Conservation (phyloP, 2,797 vertebrate genomes). For the Poecilia wingei region DNA sequence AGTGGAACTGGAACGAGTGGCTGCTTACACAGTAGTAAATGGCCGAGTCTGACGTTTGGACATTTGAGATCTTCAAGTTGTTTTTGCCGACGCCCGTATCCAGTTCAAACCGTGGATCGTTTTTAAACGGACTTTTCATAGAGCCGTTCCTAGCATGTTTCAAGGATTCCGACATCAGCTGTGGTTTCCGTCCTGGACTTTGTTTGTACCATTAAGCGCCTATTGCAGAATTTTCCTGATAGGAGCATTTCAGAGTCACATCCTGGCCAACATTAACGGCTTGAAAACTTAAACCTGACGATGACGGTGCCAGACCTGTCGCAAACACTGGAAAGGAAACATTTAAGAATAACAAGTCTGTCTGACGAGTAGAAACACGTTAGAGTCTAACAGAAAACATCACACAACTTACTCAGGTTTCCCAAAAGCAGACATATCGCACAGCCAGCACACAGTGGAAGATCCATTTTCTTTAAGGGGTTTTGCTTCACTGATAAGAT, state of each 20-base stretch:
- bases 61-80: slow-evolving; percentile 2
- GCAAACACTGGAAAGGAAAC: not conserved
- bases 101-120: not conserved
- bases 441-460: not conserved
- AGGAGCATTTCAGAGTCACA: not conserved
- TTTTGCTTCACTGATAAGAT: not conserved
- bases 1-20: not conserved
- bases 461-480: not conserved
- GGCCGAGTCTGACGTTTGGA: slow-evolving; percentile 22
- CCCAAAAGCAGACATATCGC: not conserved
- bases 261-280: not conserved
- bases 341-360: not conserved
- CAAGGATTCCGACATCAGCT: not conserved
- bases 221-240: not conserved
- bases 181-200: not conserved
- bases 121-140: not conserved
- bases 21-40: slow-evolving; percentile 33
- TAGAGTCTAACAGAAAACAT: not conserved
- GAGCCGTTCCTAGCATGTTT: not conserved
- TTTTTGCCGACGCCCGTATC: not conserved
- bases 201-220: not conserved
- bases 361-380: not conserved
- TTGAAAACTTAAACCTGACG: not conserved
- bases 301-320: not conserved
- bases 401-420: not conserved